Conservation (phyloP, 2,888 invertebrate genomes). For the Sepiola atlantica region DNA sequence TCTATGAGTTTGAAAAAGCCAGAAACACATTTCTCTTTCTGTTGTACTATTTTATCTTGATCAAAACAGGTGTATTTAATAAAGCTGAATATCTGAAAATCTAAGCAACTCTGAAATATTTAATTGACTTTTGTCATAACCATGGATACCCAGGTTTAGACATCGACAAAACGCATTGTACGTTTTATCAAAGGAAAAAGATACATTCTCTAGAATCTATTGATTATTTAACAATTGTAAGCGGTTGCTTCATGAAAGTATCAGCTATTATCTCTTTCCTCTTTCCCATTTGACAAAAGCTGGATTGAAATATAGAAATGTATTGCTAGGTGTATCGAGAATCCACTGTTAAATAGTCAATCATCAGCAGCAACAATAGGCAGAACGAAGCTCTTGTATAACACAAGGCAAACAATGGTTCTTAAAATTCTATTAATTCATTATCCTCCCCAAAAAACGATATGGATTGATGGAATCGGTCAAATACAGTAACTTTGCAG, state of each 20-base stretch:
- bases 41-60: not conserved
- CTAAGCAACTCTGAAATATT: not conserved
- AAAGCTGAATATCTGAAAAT: not conserved
- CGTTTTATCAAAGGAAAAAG: not conserved
- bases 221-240: conserved; percentile 5
- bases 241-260: not conserved
- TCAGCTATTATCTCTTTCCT: not conserved
- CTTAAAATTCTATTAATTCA: not conserved
- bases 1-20: no score
- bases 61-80: not conserved
- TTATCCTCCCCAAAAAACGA: not conserved
- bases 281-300: not conserved
- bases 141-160: not conserved
- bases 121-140: not conserved
- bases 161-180: not conserved
- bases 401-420: not conserved
- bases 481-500: not conserved
- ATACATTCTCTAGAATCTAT: not conserved
- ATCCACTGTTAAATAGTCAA: not conserved
- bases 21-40: not conserved
- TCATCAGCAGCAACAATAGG: not conserved
- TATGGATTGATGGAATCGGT: not conserved
- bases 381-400: not conserved
- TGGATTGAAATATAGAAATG: not conserved
- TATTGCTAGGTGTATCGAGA: not conserved